Evolutionary conservation across 2,113 vertebrate species (phyloP).

Genomic region (Phaethon lepturus): DNA sequence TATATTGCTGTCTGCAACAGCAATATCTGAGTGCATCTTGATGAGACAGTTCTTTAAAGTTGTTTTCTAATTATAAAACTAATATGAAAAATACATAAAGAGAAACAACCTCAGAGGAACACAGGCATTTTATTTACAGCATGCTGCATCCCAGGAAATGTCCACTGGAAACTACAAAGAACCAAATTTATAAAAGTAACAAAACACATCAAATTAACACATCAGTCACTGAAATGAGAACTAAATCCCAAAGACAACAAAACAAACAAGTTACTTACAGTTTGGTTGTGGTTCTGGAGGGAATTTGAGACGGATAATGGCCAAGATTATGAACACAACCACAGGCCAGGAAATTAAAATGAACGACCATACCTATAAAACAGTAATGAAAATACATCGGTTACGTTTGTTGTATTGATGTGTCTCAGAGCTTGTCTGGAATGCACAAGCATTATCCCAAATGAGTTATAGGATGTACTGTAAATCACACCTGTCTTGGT

Average conservation of each 20-base stretch:
- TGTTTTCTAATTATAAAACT: slow-evolving; percentile 11
- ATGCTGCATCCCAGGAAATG: neutral
- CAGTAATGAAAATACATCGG: slow-evolving; percentile 58
- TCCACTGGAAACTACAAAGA: slow-evolving; percentile 1
- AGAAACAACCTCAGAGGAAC: neutral
- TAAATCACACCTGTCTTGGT: slow-evolving; percentile 5
- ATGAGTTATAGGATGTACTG: neutral
- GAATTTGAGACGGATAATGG: slow-evolving; percentile 88
- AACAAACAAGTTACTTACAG: slow-evolving; percentile 84
- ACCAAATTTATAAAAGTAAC: slow-evolving; percentile 28
- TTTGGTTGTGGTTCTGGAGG: slow-evolving; percentile 78
- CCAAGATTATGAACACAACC: slow-evolving; percentile 92
- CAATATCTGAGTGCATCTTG: neutral
- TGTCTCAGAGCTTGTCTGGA: slow-evolving; percentile 5
- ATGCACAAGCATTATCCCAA: neutral
- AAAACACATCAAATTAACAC: neutral
- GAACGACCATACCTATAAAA: slow-evolving; percentile 90
- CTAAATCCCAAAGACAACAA: slow-evolving; percentile 7
- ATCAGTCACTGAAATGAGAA: slow-evolving; percentile 46
- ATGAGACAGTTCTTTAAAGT: neutral
- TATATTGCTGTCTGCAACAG: neutral
- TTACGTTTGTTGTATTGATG: neutral
- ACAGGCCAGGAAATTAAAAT: slow-evolving; percentile 90
- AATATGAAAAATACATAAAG: neutral
- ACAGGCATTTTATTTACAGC: slow-evolving; percentile 22